These are phyloP conservation scores for Caranx melampygus DNA, from an alignment of 2,113 vertebrate genomes.

Conservation along the genomic window DNA sequence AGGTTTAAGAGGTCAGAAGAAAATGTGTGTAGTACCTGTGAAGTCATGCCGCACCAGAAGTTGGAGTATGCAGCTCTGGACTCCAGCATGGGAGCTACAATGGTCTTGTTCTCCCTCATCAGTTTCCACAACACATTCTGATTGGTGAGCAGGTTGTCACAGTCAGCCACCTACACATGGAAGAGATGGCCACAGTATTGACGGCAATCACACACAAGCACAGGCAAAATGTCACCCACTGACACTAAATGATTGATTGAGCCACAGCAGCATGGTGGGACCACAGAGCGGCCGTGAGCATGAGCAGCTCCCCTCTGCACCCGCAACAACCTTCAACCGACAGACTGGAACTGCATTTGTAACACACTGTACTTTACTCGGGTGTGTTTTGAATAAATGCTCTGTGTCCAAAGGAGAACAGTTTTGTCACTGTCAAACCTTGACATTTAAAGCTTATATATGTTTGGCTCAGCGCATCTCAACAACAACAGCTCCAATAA, in stretches of 20 bases:
- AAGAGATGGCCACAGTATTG: constrained; percentile 40
- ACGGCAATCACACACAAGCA: constrained; percentile 30
- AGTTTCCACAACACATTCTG: constrained; percentile 88
- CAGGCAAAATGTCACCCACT: constrained; percentile 26
- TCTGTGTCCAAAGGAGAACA: not conserved
- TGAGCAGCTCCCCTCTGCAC: not conserved
- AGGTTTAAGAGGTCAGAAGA: not conserved
- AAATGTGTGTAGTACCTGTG: constrained; percentile 83
- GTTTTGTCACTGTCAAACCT: not conserved
- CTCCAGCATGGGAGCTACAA: constrained; percentile 94
- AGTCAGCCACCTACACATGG: constrained; percentile 86
- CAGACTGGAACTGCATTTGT: constrained; percentile 1
- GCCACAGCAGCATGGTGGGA: constrained; percentile 18
- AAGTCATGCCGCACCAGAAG: constrained; percentile 98
- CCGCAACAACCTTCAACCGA: constrained; percentile 1
- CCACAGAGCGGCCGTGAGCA: constrained; percentile 8
- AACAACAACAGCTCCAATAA: constrained; percentile 13
- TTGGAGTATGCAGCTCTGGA: constrained; percentile 95
- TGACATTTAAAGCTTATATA: constrained; percentile 9
- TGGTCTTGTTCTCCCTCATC: constrained; percentile 93
- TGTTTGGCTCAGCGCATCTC: not conserved
- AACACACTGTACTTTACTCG: not conserved
- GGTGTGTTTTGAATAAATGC: constrained; percentile 1
- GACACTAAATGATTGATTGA: constrained; percentile 45
- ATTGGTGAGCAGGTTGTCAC: constrained; percentile 93